Percentiles rank a stretch among this genome's conserved stretches.
Evolutionary conservation across 2,113 vertebrate genomes (phyloP).

Genomic region (Colius striatus): DNA sequence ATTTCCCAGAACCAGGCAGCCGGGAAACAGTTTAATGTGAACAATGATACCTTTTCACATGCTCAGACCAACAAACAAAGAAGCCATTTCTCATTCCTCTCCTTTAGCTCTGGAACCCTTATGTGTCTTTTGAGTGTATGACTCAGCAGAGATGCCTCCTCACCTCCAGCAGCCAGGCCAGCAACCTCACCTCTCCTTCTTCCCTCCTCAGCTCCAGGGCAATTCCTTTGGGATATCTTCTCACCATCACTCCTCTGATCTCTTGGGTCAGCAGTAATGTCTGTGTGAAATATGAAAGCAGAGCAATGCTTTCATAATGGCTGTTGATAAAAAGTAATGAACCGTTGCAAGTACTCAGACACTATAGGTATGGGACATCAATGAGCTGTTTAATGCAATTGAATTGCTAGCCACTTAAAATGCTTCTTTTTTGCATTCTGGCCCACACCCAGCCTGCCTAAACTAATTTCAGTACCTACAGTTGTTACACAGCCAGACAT

Average conservation of each 20-base stretch:
- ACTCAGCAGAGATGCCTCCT: background rate
- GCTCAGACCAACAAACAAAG: background rate
- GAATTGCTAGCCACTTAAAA: slow-evolving; percentile 24
- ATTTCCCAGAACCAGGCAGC: background rate
- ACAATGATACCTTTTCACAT: background rate
- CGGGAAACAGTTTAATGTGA: background rate
- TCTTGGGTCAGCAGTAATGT: background rate
- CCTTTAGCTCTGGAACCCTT: background rate
- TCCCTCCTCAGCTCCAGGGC: background rate
- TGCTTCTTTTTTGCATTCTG: slow-evolving; percentile 39
- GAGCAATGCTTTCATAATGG: slow-evolving; percentile 25
- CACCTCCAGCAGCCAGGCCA: background rate
- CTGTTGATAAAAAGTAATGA: slow-evolving; percentile 62
- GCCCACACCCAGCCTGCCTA: slow-evolving; percentile 11
- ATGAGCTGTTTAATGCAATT: slow-evolving; percentile 26
- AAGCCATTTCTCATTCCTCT: background rate
- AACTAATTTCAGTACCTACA: slow-evolving; percentile 34
- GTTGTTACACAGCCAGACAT: background rate
- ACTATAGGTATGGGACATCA: background rate
- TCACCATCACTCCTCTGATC: background rate
- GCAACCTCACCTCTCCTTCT: no score
- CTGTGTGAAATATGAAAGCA: background rate
- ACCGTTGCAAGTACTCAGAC: background rate
- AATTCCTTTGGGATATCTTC: background rate
- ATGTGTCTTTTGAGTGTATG: accelerated